These are phyloP conservation scores for Sander lucioperca DNA, from an alignment of 2,113 vertebrate species.

Conservation along the genomic window DNA sequence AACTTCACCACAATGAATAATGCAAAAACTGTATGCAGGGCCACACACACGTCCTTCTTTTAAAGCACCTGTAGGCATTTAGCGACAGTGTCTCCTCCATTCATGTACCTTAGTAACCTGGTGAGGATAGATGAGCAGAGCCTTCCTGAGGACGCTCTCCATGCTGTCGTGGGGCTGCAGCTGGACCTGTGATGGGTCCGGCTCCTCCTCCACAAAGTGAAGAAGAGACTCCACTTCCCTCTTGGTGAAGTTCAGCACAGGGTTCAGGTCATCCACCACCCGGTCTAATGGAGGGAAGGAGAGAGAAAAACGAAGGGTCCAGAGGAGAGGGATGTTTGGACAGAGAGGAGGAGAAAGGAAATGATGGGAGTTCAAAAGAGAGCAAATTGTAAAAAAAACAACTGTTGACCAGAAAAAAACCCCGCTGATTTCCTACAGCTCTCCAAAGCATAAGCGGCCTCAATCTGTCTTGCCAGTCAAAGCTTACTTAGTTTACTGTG, in stretches of 20 bases:
- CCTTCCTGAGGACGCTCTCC: slow-evolving; percentile 89
- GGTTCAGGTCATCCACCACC: slow-evolving; percentile 96
- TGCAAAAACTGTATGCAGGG: not conserved
- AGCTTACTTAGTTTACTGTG: slow-evolving; percentile 32
- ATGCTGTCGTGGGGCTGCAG: slow-evolving; percentile 80
- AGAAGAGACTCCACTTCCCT: slow-evolving; percentile 96
- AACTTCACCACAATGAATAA: not conserved
- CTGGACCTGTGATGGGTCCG: slow-evolving; percentile 81
- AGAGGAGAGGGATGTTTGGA: not conserved
- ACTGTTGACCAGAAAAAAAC: too few species aligned
- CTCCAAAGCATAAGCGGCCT: slow-evolving; percentile 1
- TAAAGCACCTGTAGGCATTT: not conserved
- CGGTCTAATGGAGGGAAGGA: slow-evolving; percentile 85
- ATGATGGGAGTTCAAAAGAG: not conserved
- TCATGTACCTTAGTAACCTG: slow-evolving; percentile 93
- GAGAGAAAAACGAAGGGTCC: not conserved
- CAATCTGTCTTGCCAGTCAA: slow-evolving; percentile 3
- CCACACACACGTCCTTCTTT: not conserved
- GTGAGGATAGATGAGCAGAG: slow-evolving; percentile 89
- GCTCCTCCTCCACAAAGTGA: slow-evolving; percentile 96
- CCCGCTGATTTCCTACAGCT: not conserved
- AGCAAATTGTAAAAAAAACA: not conserved
- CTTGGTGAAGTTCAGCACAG: slow-evolving; percentile 92
- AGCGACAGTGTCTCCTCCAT: not conserved
- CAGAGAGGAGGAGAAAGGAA: not conserved